Base-by-base conservation (phyloP, 2,797 vertebrate species). In the Hippoglossus hippoglossus region DNA sequence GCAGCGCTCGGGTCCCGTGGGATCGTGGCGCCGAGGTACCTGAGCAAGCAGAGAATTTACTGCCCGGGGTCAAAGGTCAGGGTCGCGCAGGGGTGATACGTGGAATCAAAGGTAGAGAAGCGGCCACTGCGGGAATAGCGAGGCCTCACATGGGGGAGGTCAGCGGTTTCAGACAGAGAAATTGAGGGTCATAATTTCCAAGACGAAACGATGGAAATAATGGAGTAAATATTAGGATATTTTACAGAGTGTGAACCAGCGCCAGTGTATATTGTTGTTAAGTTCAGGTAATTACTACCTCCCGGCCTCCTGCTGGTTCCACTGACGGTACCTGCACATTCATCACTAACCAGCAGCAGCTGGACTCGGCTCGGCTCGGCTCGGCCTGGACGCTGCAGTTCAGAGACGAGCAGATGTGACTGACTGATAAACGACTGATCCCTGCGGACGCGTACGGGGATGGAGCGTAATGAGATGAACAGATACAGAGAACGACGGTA, bases 211-310 rank as follows among this genome's bases (percentile, higher is more conserved):
- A 75, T 86, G 71, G 81, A 85, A 86, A 82, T 80, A 82, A 86
- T 71, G 41, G 71, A 75, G 82, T 80, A 85, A 91, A 91, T 91
- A 89, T 91, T 83, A 63, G 67, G 67, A 71, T 69, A 65, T 82
- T 87, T 89, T 84, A 89, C 64, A 84, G 79, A 81, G 85, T 85
- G 83, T 83, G 87, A 90, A 84, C 58, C 75, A 57, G 69, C 28
- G 75, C 82, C 81, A 75, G 78, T 80, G 84, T 87, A 83, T 88
- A 88, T 90, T 91, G 87, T 91, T 88, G 80, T 89, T 88, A 70
- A 75, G 70, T 55, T 39, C 67, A 77, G 83, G 73, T 88, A 89
- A 91, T 91, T 84, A 84, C 86, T 77, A 22, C 65, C 81, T 68
- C 63, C 10, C 66, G 2, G 53, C 73, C 79, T 67, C 85, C 85